Percentiles rank a stretch among this genome's conserved stretches.
Conservation (phyloP, 2,888 invertebrate species). For the Epinotia demarniana region DNA sequence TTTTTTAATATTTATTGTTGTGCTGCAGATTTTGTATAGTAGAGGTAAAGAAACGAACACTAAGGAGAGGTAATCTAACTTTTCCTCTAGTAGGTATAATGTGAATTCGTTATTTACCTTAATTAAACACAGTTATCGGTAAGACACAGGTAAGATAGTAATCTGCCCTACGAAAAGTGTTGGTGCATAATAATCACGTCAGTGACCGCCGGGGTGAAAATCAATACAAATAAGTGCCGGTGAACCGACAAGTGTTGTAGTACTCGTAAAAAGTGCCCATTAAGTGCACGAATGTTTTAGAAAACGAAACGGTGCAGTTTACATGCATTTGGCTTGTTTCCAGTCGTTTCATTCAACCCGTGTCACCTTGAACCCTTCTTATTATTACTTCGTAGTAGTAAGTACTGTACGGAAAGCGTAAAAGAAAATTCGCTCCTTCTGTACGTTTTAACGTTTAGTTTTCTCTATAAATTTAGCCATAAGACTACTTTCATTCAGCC, state of each 20-base stretch:
- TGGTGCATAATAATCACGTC: slow-evolving; percentile 61
- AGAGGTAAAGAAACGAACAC: background rate
- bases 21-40: background rate
- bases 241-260: slow-evolving; percentile 26
- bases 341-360: slow-evolving; percentile 64
- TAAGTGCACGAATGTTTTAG: background rate
- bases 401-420: slow-evolving; percentile 45
- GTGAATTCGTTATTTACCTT: no score
- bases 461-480: background rate
- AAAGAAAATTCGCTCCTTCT: slow-evolving; percentile 23
- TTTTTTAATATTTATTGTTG: no score
- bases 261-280: background rate
- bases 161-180: slow-evolving; percentile 51
- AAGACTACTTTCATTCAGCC: background rate
- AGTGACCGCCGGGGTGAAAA: slow-evolving; percentile 69
- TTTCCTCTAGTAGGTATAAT: background rate
- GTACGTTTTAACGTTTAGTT: background rate
- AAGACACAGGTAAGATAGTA: slow-evolving; percentile 18
- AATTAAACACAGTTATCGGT: background rate
- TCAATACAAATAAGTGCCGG: slow-evolving; percentile 70
- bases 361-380: slow-evolving; percentile 71
- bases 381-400: slow-evolving; percentile 54
- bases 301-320: slow-evolving; percentile 6
- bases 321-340: slow-evolving; percentile 54
- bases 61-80: background rate